Evolutionary conservation across 2,888 invertebrate genomes (phyloP).

Genomic region (Eristalinus sepulchralis): DNA sequence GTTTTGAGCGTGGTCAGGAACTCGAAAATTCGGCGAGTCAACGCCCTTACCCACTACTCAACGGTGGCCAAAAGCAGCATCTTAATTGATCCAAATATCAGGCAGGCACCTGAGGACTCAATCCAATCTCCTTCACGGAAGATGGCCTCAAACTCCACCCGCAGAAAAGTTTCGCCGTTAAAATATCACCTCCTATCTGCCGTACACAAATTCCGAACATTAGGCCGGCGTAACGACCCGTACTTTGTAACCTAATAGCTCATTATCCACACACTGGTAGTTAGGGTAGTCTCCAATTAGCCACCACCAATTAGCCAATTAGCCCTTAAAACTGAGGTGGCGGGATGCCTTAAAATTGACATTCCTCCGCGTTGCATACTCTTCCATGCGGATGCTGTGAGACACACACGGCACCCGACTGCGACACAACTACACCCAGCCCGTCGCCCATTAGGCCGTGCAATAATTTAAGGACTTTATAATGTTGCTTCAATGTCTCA

Average conservation of each 20-base stretch:
- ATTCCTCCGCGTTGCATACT: conserved; percentile 13
- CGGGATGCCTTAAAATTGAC: conserved; percentile 20
- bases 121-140: too few species aligned
- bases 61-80: too few species aligned
- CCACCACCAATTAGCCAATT: conserved; percentile 45
- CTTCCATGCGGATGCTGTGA: neutral
- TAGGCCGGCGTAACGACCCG: neutral
- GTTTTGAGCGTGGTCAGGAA: too few species aligned
- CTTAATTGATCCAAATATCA: too few species aligned
- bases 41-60: too few species aligned
- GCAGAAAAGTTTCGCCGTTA: neutral
- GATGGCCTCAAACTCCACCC: too few species aligned
- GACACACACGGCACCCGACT: neutral
- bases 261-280: conserved; percentile 3
- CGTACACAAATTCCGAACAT: neutral
- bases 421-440: neutral
- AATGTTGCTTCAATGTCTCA: conserved; percentile 61
- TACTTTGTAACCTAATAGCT: conserved; percentile 24
- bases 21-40: too few species aligned
- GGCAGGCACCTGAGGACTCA: too few species aligned
- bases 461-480: conserved; percentile 67
- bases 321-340: conserved; percentile 29
- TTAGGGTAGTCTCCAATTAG: neutral
- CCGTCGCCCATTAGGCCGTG: conserved; percentile 9
- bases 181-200: neutral